Conservation (phyloP, 2,888 invertebrate species). For the Patella pellucida region DNA sequence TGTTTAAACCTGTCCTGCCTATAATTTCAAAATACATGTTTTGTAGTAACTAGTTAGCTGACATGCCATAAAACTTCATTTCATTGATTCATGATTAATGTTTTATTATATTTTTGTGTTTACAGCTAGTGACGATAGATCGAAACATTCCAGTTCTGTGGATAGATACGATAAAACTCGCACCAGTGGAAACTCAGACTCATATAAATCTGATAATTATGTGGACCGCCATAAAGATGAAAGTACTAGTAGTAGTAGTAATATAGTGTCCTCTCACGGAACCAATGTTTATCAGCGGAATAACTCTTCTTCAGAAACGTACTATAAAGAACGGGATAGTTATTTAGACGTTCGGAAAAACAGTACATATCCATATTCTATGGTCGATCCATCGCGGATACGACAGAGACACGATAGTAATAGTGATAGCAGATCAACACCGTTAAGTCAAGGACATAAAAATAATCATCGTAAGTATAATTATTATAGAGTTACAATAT, state of each 20-base stretch:
- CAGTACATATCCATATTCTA: conserved; percentile 32
- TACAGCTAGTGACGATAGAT: conserved; percentile 30
- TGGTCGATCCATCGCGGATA: conserved; percentile 39
- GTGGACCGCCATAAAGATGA: conserved; percentile 12
- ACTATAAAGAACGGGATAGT: conserved; percentile 12
- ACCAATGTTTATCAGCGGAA: conserved; percentile 18
- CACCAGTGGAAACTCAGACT: conserved; percentile 47
- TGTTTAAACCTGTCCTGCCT: too few species aligned
- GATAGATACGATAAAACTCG: conserved; percentile 25
- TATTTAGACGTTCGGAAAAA: conserved; percentile 27
- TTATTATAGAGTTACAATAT: too few species aligned
- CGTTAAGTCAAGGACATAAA: conserved; percentile 26
- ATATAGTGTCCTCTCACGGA: conserved; percentile 20
- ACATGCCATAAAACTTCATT: too few species aligned
- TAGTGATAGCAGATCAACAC: conserved; percentile 47
- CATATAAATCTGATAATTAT: conserved; percentile 12
- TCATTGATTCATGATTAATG: not conserved
- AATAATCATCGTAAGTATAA: conserved; percentile 29
- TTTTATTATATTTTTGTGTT: not conserved
- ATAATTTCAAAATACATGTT: too few species aligned
- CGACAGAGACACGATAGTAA: conserved; percentile 47
- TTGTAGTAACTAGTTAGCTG: too few species aligned
- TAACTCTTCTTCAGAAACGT: conserved; percentile 12
- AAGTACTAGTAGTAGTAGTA: conserved; percentile 15
- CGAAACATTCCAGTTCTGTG: conserved; percentile 36